phyloP scores from a whole-genome alignment of 2,797 vertebrate species.

The Okamejei kenojei region DNA sequence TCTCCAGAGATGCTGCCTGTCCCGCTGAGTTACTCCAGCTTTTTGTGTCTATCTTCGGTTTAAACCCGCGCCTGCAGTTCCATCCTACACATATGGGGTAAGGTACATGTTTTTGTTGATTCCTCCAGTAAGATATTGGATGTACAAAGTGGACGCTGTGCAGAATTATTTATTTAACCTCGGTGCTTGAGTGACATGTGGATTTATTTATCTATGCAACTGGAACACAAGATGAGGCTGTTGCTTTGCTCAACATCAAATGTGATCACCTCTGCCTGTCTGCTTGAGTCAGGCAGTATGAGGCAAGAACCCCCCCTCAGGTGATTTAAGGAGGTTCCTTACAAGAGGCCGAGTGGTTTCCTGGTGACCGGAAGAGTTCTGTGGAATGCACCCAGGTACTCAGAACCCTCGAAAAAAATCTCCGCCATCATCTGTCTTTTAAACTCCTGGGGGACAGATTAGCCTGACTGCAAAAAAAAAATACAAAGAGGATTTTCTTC shows the following conservation, averaged over 20 bases:
- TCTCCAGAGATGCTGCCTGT: too few relatives aligned
- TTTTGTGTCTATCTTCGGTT: too few relatives aligned
- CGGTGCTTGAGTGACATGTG: not conserved
- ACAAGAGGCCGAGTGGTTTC: not conserved
- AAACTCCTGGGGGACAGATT: constrained; percentile 17
- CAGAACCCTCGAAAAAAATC: not conserved
- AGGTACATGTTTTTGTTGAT: not conserved
- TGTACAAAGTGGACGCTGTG: not conserved
- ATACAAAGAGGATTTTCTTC: constrained; percentile 7
- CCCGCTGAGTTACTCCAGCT: too few relatives aligned
- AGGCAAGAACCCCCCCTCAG: not conserved
- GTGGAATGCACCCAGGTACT: constrained; percentile 14
- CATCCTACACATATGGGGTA: too few relatives aligned
- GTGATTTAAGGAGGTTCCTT: not conserved
- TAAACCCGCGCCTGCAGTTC: too few relatives aligned
- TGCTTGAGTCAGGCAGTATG: not conserved
- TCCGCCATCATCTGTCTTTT: not conserved
- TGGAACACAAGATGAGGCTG: not conserved
- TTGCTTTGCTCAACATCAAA: not conserved
- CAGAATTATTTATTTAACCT: not conserved
- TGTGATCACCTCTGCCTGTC: too few relatives aligned
- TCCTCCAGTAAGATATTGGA: not conserved
- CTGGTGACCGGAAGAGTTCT: not conserved
- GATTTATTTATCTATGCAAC: constrained; percentile 11
- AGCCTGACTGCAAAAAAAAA: constrained; percentile 11